These are phyloP conservation scores for Suillia variegata DNA, from an alignment of 2,888 invertebrate species.

Conservation along the genomic window DNA sequence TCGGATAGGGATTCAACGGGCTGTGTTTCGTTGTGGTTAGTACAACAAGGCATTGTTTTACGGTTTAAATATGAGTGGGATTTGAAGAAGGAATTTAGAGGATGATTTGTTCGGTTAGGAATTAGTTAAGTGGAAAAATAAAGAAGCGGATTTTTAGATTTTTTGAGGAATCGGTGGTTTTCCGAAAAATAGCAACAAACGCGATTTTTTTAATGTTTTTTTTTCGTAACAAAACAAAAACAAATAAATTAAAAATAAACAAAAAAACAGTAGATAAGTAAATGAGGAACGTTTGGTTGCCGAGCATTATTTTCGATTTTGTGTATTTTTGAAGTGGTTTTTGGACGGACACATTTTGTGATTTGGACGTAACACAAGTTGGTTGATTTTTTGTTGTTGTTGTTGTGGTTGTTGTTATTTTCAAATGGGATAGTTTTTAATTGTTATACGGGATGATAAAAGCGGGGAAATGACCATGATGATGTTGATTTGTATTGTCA, in stretches of 20 bases:
- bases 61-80: constrained; percentile 11
- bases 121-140: neutral
- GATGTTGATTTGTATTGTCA: constrained; percentile 41
- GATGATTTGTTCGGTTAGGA: constrained; percentile 24
- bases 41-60: constrained; percentile 23
- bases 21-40: constrained; percentile 64
- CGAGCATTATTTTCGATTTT: constrained; percentile 39
- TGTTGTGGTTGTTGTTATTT: no score
- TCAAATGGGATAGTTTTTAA: constrained; percentile 42
- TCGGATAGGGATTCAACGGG: constrained; percentile 96
- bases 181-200: constrained; percentile 42
- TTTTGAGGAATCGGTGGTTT: constrained; percentile 7
- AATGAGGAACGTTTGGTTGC: constrained; percentile 45
- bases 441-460: constrained; percentile 46
- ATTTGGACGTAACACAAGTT: constrained; percentile 28
- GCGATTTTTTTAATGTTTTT: constrained; percentile 14
- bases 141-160: neutral
- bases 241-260: constrained; percentile 12
- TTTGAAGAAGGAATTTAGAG: neutral
- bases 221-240: constrained; percentile 34
- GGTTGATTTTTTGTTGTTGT: constrained; percentile 27
- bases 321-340: constrained; percentile 6
- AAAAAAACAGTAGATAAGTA: constrained; percentile 31
- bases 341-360: constrained; percentile 45
- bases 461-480: constrained; percentile 61